These are phyloP conservation scores for Orientallactaga sibirica DNA, from an alignment of 2,797 vertebrate genomes.

Conservation along the genomic window DNA sequence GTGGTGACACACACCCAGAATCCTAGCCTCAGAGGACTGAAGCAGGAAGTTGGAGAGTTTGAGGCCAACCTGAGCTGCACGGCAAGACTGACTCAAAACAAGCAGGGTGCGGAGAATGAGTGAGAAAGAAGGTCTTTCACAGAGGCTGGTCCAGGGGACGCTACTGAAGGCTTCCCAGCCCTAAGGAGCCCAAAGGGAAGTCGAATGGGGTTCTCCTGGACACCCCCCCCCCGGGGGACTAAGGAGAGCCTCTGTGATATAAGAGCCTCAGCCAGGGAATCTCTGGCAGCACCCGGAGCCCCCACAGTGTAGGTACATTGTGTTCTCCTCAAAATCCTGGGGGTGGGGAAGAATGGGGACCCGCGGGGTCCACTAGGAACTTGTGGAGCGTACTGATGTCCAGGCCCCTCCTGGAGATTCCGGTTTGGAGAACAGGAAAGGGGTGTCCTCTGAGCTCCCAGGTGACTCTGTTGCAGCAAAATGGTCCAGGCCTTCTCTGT, in stretches of 20 bases:
- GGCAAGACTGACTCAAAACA: background rate
- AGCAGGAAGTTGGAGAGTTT: background rate
- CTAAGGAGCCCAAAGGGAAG: background rate
- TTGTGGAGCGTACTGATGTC: background rate
- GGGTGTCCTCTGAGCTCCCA: background rate
- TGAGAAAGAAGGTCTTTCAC: too few species aligned
- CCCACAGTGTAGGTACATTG: background rate
- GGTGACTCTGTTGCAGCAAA: background rate
- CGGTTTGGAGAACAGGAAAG: background rate
- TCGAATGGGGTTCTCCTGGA: background rate
- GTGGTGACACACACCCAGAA: background rate
- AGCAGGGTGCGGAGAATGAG: background rate
- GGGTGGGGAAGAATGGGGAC: too few species aligned
- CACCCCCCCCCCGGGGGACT: background rate
- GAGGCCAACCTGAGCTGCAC: background rate
- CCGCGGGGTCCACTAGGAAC: background rate
- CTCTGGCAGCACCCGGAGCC: too few species aligned
- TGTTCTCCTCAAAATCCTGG: background rate
- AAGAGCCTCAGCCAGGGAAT: background rate
- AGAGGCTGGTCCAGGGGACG: background rate
- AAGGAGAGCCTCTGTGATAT: background rate
- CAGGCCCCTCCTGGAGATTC: accelerated
- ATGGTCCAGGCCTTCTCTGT: background rate
- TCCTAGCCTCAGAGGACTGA: background rate
- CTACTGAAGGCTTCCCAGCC: too few species aligned